Evolutionary conservation across 2,888 invertebrate species (phyloP).

Genomic region (Morpho deidamia): DNA sequence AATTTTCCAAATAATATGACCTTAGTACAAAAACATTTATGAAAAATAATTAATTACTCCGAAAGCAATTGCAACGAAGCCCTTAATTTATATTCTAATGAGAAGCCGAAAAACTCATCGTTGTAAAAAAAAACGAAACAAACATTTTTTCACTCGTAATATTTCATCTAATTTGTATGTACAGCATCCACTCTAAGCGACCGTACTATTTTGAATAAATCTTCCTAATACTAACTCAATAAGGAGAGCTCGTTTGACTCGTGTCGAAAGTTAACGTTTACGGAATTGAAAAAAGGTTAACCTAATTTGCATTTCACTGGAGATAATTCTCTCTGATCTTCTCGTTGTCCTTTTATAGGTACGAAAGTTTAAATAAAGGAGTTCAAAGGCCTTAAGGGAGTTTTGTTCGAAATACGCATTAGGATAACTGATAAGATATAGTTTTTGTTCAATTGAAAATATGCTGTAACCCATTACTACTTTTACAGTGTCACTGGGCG

Average conservation of each 20-base stretch:
- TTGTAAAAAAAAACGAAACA: not conserved
- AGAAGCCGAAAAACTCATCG: not conserved
- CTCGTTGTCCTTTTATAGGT: constrained; percentile 15
- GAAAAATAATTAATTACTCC: not conserved
- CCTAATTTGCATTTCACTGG: constrained; percentile 56
- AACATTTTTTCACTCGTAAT: not conserved
- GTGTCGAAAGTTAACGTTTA: constrained; percentile 49
- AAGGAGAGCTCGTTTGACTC: constrained; percentile 50
- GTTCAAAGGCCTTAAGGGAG: no score
- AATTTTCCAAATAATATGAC: not conserved
- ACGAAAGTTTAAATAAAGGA: constrained; percentile 1
- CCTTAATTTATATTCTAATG: constrained; percentile 6
- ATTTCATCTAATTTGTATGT: constrained; percentile 52
- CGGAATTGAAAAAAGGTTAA: constrained; percentile 63
- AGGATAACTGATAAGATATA: no score
- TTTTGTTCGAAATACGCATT: no score
- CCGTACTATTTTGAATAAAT: constrained; percentile 67
- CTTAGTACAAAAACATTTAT: not conserved
- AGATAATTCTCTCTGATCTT: constrained; percentile 28
- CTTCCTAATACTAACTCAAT: constrained; percentile 66
- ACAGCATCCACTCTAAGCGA: constrained; percentile 38
- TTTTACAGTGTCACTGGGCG: no score
- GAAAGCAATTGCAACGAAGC: not conserved
- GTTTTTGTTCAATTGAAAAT: no score
- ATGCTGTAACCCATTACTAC: no score